Conservation (phyloP, 1,140 invertebrate species). For the Anastatus disparis region DNA sequence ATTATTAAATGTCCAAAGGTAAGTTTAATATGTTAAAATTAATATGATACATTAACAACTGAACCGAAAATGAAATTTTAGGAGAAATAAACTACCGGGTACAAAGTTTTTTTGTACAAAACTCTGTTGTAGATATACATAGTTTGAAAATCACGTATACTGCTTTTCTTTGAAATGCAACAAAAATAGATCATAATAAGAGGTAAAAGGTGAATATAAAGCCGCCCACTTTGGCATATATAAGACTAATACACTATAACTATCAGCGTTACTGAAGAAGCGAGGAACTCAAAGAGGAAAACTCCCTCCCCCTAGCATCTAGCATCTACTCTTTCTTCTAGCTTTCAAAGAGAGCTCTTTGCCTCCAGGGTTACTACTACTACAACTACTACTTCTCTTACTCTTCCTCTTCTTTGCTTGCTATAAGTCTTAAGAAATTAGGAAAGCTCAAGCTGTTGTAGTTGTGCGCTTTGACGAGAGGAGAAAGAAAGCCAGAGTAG, state of each 20-base stretch:
- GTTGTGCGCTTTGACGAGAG: neutral
- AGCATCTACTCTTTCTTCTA: too few relatives aligned
- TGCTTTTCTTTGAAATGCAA: slow-evolving; percentile 10
- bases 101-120: too few relatives aligned
- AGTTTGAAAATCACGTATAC: too few relatives aligned
- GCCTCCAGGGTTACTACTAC: too few relatives aligned
- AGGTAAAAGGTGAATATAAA: too few relatives aligned
- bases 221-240: neutral
- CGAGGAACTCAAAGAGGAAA: slow-evolving; percentile 4
- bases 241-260: neutral
- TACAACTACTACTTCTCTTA: neutral
- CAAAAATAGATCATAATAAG: slow-evolving; percentile 45
- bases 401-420: neutral
- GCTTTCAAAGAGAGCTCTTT: too few relatives aligned
- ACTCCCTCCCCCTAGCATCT: neutral
- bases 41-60: too few relatives aligned
- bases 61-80: too few relatives aligned
- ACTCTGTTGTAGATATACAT: too few relatives aligned
- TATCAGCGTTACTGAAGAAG: neutral
- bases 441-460: neutral
- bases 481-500: neutral
- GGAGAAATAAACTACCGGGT: too few relatives aligned
- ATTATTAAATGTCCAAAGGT: too few relatives aligned
- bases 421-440: slow-evolving; percentile 35
- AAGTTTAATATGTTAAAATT: too few relatives aligned